Conservation (phyloP, 2,797 vertebrate species). For the Thunnus albacares region DNA sequence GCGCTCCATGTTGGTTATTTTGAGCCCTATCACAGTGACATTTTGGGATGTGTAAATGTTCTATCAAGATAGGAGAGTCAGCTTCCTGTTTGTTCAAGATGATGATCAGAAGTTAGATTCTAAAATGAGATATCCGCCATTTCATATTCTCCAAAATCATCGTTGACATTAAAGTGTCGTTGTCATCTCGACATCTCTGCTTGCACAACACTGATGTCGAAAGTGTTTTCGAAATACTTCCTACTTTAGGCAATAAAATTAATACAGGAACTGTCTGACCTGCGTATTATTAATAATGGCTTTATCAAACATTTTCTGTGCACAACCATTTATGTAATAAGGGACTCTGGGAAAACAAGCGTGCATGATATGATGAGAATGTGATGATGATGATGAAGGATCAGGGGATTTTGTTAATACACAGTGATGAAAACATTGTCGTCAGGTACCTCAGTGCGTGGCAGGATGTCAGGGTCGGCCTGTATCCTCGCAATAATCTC, state of each 20-base stretch:
- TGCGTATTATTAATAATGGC: not conserved
- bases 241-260: not conserved
- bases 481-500: constrained; percentile 95
- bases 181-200: constrained; percentile 22
- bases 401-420: rapidly evolving
- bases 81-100: constrained; percentile 31
- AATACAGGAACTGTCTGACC: not conserved
- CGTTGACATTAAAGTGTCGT: constrained; percentile 9
- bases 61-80: constrained; percentile 6
- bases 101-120: not conserved
- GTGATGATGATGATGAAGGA: constrained; percentile 18
- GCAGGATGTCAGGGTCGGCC: constrained; percentile 95
- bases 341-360: not conserved
- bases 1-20: not conserved
- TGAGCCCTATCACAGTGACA: not conserved
- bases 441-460: constrained; percentile 91
- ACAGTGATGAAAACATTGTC: not conserved
- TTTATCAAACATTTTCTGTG: not conserved
- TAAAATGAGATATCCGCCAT: not conserved
- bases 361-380: not conserved
- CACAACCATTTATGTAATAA: not conserved
- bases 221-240: constrained; percentile 1
- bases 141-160: constrained; percentile 5
- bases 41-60: not conserved
- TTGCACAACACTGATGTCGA: constrained; percentile 26